A percentile compares a stretch with the other conserved stretches of the same genome.
These are phyloP conservation scores for Cylloceria caligata DNA, from an alignment of 2,888 invertebrate genomes.

Conservation along the genomic window DNA sequence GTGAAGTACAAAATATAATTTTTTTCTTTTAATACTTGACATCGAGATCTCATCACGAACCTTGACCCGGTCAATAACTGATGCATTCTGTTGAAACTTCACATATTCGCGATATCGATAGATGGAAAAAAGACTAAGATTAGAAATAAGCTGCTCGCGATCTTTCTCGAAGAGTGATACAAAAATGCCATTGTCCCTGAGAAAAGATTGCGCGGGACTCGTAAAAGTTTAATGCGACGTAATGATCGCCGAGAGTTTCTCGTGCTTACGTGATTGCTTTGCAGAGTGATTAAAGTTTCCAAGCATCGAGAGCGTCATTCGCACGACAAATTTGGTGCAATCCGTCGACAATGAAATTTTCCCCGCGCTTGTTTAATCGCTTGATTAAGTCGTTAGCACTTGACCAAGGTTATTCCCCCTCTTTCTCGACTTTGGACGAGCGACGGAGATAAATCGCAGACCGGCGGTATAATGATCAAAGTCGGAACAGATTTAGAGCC, in stretches of 20 bases:
- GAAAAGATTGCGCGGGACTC: slow-evolving; percentile 1
- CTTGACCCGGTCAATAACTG: too few relatives aligned
- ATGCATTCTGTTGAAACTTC: background rate
- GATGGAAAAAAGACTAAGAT: background rate
- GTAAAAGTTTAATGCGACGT: background rate
- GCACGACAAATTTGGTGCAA: slow-evolving; percentile 5
- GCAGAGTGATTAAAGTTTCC: slow-evolving; percentile 16
- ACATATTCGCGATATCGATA: background rate
- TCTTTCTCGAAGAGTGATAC: background rate
- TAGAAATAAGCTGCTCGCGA: slow-evolving; percentile 2
- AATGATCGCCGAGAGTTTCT: background rate
- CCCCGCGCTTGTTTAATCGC: slow-evolving; percentile 4
- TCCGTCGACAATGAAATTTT: background rate
- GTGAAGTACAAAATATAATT: too few relatives aligned
- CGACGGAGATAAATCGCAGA: slow-evolving; percentile 2
- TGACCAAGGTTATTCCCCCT: slow-evolving; percentile 44
- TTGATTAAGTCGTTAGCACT: slow-evolving; percentile 25
- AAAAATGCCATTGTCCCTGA: slow-evolving; percentile 2
- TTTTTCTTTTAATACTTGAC: too few relatives aligned
- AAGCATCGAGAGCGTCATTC: background rate
- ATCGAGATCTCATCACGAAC: too few relatives aligned
- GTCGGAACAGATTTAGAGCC: slow-evolving; percentile 52
- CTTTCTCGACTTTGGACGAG: slow-evolving; percentile 32
- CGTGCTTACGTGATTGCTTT: background rate
- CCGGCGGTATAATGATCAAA: slow-evolving; percentile 31